Base-by-base conservation (phyloP, 2,888 invertebrate genomes). In the Zygogramma bicolorata region DNA sequence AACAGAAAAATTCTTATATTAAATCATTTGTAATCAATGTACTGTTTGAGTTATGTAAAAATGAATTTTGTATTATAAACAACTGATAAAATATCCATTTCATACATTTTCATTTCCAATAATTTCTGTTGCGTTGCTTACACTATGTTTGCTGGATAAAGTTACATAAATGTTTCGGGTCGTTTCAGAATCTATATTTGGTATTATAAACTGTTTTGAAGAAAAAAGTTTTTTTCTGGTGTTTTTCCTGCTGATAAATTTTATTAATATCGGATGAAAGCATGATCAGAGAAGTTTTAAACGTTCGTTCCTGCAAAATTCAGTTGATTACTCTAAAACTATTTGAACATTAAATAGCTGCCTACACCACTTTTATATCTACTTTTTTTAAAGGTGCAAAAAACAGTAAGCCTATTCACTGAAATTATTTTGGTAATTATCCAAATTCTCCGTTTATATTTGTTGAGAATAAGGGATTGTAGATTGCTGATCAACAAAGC, bases 231-330 rank as follows among this genome's bases (percentile, higher is more conserved):
- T 7, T 34, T 34, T 34, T 34, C 34, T 34, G 34, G 34, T 34
- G 34, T 34, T 34, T 34, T 34, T 34, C n/a, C 8, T 34, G 34
- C 42, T 42, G 42, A 42, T n/a, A 42, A 42, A 42, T 42, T 42
- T 46, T n/a, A 15, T 42, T 42, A 42, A 49, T 49, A 49, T 49
- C 49, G 22, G 49, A 49, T 18, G n/a, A 49, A 49, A 49, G 49
- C 13, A 49, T 49, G 20, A 20, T 22, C 49, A 20, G 22, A 49
- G 49, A 22, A 49, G 13, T 49, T 49, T 8, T 22, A 22, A 22
- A 20, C 49, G 22, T 49, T 22, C 22, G 22, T 49, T 49, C n/a
- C 22, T 49, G n/a, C 49, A 49, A n/a, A 49, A 22, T 49, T 49
- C 20, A 49, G 7, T 49, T 49, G 46, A 49, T 20, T n/a, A n/a